Base-by-base conservation (phyloP, 2,888 invertebrate species). In the Neelides folsomi region DNA sequence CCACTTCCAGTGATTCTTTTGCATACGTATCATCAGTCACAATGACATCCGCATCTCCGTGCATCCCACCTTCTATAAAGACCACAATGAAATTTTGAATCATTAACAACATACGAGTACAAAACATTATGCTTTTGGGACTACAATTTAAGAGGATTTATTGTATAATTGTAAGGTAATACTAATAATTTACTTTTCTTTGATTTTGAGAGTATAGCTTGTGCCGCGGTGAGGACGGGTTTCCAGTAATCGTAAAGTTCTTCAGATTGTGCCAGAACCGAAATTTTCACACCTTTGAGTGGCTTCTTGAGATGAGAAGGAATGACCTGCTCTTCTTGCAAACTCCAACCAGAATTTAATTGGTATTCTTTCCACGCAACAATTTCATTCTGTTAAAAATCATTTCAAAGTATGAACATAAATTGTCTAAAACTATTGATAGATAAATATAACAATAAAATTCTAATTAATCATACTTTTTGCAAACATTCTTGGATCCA, bases 401-500 rank as follows among this genome's bases (percentile, higher is more conserved):
- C 3, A 27, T 27, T n/a, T n/a, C n/a, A n/a, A n/a, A n/a, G n/a
- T n/a, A n/a, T n/a, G n/a, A n/a, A n/a, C n/a, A n/a, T n/a, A n/a
- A n/a, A n/a, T n/a, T n/a, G n/a, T n/a, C n/a, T n/a, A n/a, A n/a
- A n/a, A n/a, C n/a, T n/a, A n/a, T n/a, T n/a, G n/a, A n/a, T n/a
- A n/a, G n/a, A 27, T 5, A 27, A 27, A 27, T 27, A 27, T 27
- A 27, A 7, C 27, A 27, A 27, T 3, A 27, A 27, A 27, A 27
- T 27, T 27, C 3, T 5, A 27, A 27, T 27, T 3, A 27, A 5
- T 27, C 7, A 27, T 53, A 64, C 64, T 52, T 70, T 64, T 13
- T 68, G 68, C 64, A 81, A 79, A 64, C 79, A 79, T 60, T 77
- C 71, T 34, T 80, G 76, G 49, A 86, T 76, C 85, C 85, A 87